These are phyloP conservation scores for Charina bottae DNA, from an alignment of 2,113 vertebrate species.

Conservation along the genomic window DNA sequence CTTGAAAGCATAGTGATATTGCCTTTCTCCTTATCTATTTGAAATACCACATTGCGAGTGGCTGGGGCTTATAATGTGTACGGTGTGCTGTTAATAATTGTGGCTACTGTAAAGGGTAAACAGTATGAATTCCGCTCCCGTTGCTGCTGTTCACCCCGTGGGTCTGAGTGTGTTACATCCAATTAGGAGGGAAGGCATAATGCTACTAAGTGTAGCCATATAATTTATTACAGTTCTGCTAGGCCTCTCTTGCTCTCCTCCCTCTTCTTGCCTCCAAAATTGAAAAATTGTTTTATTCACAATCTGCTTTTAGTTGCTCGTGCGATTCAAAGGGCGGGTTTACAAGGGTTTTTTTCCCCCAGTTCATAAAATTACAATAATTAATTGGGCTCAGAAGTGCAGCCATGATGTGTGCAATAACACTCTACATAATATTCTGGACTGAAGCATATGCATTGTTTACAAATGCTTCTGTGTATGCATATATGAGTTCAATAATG, in stretches of 20 bases:
- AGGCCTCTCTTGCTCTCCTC: conserved; percentile 61
- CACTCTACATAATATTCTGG: conserved; percentile 66
- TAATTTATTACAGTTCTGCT: conserved; percentile 78
- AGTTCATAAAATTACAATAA: conserved; percentile 76
- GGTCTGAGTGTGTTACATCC: conserved; percentile 78
- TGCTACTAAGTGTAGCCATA: conserved; percentile 78
- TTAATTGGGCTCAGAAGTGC: conserved; percentile 75
- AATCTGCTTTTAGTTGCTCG: conserved; percentile 74
- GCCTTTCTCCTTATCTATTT: conserved; percentile 79
- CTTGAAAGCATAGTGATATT: conserved; percentile 69
- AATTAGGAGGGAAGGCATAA: conserved; percentile 81
- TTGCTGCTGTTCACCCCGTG: conserved; percentile 70
- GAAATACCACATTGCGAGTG: conserved; percentile 79
- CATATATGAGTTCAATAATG: conserved; percentile 65
- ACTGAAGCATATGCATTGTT: conserved; percentile 65
- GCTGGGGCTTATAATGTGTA: conserved; percentile 79
- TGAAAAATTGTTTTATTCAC: conserved; percentile 83
- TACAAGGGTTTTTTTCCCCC: conserved; percentile 58
- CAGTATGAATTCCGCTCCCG: conserved; percentile 78
- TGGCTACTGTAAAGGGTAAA: conserved; percentile 84
- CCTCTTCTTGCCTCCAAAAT: conserved; percentile 72
- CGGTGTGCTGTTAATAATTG: conserved; percentile 81
- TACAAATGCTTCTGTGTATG: conserved; percentile 70
- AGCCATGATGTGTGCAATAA: conserved; percentile 70
- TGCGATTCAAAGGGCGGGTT: conserved; percentile 66